Evolutionary conservation across 2,888 invertebrate genomes (phyloP), one percentile per base, ranked within the genome.

Genomic region (Cephalotes varians): DNA sequence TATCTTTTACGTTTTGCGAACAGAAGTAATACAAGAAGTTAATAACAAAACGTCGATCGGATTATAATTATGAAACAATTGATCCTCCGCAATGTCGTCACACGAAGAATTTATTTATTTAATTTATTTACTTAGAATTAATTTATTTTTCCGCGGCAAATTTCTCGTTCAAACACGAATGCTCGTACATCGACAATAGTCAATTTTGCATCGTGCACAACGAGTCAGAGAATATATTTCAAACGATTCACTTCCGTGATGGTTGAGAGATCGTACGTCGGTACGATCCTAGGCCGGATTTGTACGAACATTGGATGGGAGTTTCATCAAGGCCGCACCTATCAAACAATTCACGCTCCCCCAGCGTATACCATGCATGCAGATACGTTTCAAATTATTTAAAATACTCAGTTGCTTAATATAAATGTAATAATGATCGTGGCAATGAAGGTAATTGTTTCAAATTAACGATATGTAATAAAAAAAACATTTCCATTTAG

Each of bases 201-300:
- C n/a, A n/a, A n/a, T n/a, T n/a, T n/a, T 74, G 64, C 37, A 31
- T 73, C 44, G 15, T 56, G 18, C 40, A 56, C 44, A 51, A 47
- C 65, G 76, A 40, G 67, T 54, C 67, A 6, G 67, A 62, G 40
- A 83, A 86, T 87, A 77, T 85, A 85, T 81, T 89, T 88, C 82
- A 90, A 91, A 90, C 83, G 88, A 90, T 91, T 87, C 87, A 88
- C 91, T 91, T 91, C 91, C 91, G 89, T 69, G 85, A 85, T 81
- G 84, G 71, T 83, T 86, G 69, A 84, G 89, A 87, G 87, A 76
- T 72, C 64, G 21, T 37, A 65, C 44, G 71, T 82, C 54, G 54
- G 21, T 69, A 44, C 51, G 56, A 51, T 51, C 71, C 74, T 65
- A 44, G 74, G 34, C 51, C 60, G 60, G 77, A 77, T 69, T 86